These are phyloP conservation scores for Poecile atricapillus DNA, from an alignment of 2,113 vertebrate genomes.

Conservation along the genomic window DNA sequence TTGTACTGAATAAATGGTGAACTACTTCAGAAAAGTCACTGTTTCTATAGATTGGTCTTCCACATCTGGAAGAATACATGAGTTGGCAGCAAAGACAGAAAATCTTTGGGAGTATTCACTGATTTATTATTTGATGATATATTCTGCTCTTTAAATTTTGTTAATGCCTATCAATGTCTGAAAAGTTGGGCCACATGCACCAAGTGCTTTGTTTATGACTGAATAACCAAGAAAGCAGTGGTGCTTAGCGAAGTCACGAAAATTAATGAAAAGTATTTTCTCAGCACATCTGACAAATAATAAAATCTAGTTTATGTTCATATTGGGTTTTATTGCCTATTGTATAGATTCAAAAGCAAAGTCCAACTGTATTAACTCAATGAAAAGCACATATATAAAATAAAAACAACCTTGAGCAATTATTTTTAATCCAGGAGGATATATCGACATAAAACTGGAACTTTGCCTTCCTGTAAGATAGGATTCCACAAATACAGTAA, in stretches of 20 bases:
- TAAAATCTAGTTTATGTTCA: neutral
- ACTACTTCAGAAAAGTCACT: neutral
- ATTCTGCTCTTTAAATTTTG: neutral
- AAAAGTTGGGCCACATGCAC: neutral
- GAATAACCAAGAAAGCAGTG: constrained; percentile 3
- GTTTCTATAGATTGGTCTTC: neutral
- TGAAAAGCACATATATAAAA: neutral
- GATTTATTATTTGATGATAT: constrained; percentile 6
- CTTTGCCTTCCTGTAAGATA: neutral
- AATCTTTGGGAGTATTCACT: neutral
- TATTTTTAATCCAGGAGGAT: neutral
- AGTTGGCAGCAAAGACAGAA: neutral
- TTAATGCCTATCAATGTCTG: neutral
- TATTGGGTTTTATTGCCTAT: neutral
- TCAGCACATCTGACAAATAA: neutral
- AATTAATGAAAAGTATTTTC: neutral
- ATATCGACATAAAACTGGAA: neutral
- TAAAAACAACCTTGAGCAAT: neutral
- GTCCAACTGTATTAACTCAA: neutral
- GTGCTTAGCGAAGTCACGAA: neutral
- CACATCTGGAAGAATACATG: neutral
- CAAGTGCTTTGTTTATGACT: neutral
- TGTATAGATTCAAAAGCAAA: constrained; percentile 3
- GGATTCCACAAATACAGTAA: neutral
- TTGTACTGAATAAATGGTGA: neutral